Evolutionary conservation across 2,113 vertebrate species (phyloP), one percentile per base, ranked within the genome.

Genomic region (Nycticryphes semicollaris): DNA sequence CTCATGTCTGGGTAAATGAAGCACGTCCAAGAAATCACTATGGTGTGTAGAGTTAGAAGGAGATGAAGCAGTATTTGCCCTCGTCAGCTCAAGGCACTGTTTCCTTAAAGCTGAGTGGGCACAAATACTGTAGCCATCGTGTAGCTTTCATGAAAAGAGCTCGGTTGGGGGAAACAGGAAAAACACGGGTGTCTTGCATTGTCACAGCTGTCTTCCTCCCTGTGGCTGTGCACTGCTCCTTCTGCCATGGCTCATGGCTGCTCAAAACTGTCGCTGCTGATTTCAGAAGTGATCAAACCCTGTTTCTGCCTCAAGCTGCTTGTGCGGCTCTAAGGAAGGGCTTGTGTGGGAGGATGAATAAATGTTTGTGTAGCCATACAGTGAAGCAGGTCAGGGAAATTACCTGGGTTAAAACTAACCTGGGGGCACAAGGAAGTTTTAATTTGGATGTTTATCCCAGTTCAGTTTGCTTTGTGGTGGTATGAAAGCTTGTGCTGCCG

Each of bases 101-200:
- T 82, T 45, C 51, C 74, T 57, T 47, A 10, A 16, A 72, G 37
- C 7, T 50, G 22, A 2, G 5, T 14, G 45, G 22, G 30, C 28
- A 20, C 57, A 7, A 8, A 17, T 39, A 15, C 35, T 64, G 35
- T 47, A 3, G 33, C 57, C 81, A 1, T 9, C 33, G 14, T 25
- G 25, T 11, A 16, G 33, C 22, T 78, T 48, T 63, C 37, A 8
- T 30, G 47, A 56, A 33, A 59, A 75, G 23, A 59, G 6, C 5
- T 59, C 12, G n/a, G 1, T 0, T 74, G 33, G 9, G 21, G 37
- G 35, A 84, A 80, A 76, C 1, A 5, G 15, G 9, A 4, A 3
- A 6, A 53, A 53, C 24, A 39, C 0, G 2, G 3, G 10, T 73
- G 39, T 8, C 10, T 91, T 14, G 41, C 3, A 0, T 15, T 15